These are phyloP conservation scores for Catotricha subobsoleta DNA, from an alignment of 2,888 invertebrate species.

Conservation along the genomic window DNA sequence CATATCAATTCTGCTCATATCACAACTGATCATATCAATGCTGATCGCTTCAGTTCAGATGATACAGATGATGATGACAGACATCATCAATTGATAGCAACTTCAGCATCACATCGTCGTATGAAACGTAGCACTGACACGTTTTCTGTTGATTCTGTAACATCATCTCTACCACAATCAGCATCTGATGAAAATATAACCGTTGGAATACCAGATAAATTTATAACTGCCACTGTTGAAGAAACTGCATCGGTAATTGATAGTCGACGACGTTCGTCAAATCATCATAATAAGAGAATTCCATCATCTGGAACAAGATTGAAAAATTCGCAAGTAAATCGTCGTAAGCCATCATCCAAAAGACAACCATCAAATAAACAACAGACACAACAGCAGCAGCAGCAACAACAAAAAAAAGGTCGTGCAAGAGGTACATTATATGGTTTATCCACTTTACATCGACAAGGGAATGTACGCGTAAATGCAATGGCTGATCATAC, in stretches of 20 bases:
- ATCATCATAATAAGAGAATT: no score
- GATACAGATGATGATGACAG: no score
- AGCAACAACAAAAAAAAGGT: conserved; percentile 17
- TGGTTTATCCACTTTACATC: conserved; percentile 57
- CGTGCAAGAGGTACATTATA: conserved; percentile 63
- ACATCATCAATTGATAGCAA: no score
- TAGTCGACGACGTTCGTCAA: conserved; percentile 22
- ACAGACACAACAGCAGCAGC: no score
- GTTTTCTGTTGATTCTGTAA: no score
- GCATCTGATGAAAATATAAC: conserved; percentile 5
- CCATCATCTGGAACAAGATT: no score
- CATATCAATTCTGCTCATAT: no score
- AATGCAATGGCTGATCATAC: conserved; percentile 63
- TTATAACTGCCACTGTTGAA: conserved; percentile 17
- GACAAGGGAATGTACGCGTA: conserved; percentile 64
- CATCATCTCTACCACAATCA: no score
- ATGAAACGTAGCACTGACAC: not conserved
- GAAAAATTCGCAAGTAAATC: conserved; percentile 18
- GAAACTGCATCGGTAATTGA: conserved; percentile 32
- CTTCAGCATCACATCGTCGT: not conserved
- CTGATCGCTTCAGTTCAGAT: no score
- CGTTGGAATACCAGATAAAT: conserved; percentile 12
- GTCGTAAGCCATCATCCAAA: conserved; percentile 20
- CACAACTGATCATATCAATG: no score
- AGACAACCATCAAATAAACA: conserved; percentile 23